These are phyloP conservation scores for Arizona elegans DNA, from an alignment of 2,113 vertebrate species.

Conservation along the genomic window DNA sequence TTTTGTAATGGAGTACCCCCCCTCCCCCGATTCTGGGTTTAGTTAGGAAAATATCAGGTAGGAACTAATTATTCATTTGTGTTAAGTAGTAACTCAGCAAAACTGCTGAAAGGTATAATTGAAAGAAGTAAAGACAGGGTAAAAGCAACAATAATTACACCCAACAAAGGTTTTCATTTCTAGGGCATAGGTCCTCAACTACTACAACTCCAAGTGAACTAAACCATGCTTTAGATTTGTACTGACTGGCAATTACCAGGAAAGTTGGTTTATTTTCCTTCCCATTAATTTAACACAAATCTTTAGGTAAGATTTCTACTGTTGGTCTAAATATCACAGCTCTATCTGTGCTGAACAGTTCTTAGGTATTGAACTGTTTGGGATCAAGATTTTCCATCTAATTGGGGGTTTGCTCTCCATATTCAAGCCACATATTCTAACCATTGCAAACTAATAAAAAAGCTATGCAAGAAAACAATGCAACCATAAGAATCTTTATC, in stretches of 20 bases:
- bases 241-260: slow-evolving; percentile 7
- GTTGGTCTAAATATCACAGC: background rate
- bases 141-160: slow-evolving; percentile 10
- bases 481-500: background rate
- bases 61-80: slow-evolving; percentile 64
- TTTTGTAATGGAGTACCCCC: slow-evolving; percentile 55
- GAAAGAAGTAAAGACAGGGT: slow-evolving; percentile 27
- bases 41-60: slow-evolving; percentile 49
- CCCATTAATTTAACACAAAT: background rate
- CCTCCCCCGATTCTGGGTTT: slow-evolving; percentile 46
- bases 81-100: background rate
- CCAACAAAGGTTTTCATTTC: slow-evolving; percentile 57
- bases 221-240: slow-evolving; percentile 20
- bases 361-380: background rate
- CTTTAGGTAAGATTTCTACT: background rate
- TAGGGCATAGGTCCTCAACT: slow-evolving; percentile 44
- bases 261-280: background rate
- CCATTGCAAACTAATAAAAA: background rate
- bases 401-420: background rate
- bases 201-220: slow-evolving; percentile 41
- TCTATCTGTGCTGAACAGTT: background rate
- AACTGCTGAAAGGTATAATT: slow-evolving; percentile 47
- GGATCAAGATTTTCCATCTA: background rate
- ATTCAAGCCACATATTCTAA: background rate
- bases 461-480: background rate